A percentile compares a stretch with the other conserved stretches of the same genome.
These are phyloP conservation scores for Delichon dasypus DNA, from an alignment of 2,797 vertebrate genomes.

Conservation along the genomic window DNA sequence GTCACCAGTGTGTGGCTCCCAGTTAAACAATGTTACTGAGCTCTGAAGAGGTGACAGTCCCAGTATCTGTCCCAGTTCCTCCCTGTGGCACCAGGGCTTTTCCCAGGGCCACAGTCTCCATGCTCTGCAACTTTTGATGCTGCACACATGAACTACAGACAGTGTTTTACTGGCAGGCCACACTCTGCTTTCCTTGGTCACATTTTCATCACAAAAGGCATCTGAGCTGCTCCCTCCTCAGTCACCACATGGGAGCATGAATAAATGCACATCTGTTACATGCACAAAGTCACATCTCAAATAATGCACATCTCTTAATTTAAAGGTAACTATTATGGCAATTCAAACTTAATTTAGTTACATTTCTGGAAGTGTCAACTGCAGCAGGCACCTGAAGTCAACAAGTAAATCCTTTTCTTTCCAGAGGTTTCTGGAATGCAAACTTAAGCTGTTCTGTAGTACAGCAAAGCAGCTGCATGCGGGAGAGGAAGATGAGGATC, in stretches of 20 bases:
- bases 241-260: accelerated
- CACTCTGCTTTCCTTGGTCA: background rate
- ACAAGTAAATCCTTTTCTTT: background rate
- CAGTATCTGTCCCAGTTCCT: background rate
- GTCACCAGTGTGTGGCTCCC: accelerated
- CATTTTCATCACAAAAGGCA: background rate
- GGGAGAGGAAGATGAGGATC: background rate
- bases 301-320: background rate
- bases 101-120: accelerated
- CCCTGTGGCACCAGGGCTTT: background rate
- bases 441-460: background rate
- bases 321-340: background rate
- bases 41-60: background rate
- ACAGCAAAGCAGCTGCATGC: background rate
- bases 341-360: background rate
- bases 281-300: background rate
- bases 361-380: background rate
- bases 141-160: accelerated
- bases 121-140: background rate
- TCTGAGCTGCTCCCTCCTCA: background rate
- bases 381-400: background rate
- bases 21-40: accelerated
- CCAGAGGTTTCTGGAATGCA: background rate
- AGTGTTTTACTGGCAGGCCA: background rate
- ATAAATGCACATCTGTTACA: background rate